Conservation (phyloP, 2,888 invertebrate species). For the Polydrusus tereticollis region DNA sequence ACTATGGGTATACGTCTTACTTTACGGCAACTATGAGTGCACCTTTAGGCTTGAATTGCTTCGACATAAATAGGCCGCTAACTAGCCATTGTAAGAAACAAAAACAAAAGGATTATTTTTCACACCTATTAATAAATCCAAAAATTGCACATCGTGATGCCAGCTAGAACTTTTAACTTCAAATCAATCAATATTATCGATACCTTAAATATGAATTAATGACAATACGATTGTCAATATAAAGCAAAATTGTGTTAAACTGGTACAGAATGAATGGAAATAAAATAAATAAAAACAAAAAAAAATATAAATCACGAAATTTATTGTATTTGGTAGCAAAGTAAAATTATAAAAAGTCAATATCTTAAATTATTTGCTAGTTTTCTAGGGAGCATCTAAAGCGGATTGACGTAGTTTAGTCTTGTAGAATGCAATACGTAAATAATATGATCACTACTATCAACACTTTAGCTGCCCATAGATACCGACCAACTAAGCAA, state of each 20-base stretch:
- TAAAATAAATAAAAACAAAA: slow-evolving; percentile 62
- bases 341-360: slow-evolving; percentile 66
- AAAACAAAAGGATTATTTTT: too few relatives aligned
- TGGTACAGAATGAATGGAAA: slow-evolving; percentile 50
- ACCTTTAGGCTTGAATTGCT: too few relatives aligned
- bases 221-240: background rate
- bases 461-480: slow-evolving; percentile 52
- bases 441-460: slow-evolving; percentile 39
- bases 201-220: too few relatives aligned
- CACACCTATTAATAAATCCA: too few relatives aligned
- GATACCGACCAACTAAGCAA: slow-evolving; percentile 60
- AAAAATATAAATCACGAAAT: slow-evolving; percentile 68
- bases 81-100: too few relatives aligned
- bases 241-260: background rate
- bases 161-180: too few relatives aligned
- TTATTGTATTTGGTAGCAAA: slow-evolving; percentile 71
- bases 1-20: too few relatives aligned
- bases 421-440: slow-evolving; percentile 56
- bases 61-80: too few relatives aligned
- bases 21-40: too few relatives aligned
- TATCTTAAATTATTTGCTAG: slow-evolving; percentile 64
- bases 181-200: too few relatives aligned
- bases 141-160: too few relatives aligned
- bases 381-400: slow-evolving; percentile 60
- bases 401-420: slow-evolving; percentile 60